phyloP scores from a whole-genome alignment of 1,140 invertebrate genomes.

The Lethrus apterus region DNA sequence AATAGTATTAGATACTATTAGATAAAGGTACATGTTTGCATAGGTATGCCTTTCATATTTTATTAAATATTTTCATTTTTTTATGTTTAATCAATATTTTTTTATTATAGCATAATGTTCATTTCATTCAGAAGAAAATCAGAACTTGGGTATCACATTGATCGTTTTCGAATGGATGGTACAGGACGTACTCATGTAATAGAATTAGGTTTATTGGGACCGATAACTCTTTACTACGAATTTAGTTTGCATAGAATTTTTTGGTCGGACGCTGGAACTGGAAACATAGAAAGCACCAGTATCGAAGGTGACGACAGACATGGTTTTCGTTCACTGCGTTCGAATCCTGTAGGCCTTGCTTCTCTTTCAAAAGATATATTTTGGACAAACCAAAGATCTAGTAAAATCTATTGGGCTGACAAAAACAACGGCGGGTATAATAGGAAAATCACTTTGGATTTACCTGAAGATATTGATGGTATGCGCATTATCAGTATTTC shows the following conservation, averaged over 20 bases:
- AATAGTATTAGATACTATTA: no score
- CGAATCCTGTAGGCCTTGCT: constrained; percentile 46
- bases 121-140: constrained; percentile 48
- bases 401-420: constrained; percentile 52
- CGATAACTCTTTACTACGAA: constrained; percentile 50
- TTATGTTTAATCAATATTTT: neutral
- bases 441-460: constrained; percentile 37
- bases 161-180: constrained; percentile 53
- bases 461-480: constrained; percentile 25
- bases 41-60: no score
- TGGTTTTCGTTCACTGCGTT: constrained; percentile 38
- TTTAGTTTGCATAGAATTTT: constrained; percentile 44
- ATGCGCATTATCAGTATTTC: constrained; percentile 26
- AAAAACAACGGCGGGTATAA: constrained; percentile 42
- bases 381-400: constrained; percentile 49
- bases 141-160: constrained; percentile 46
- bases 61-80: no score
- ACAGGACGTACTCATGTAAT: constrained; percentile 44
- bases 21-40: no score
- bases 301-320: constrained; percentile 43
- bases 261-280: constrained; percentile 48
- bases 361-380: constrained; percentile 53
- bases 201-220: constrained; percentile 44
- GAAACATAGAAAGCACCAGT: constrained; percentile 48
- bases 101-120: constrained; percentile 53